These are phyloP conservation scores for Eonycteris spelaea DNA, from an alignment of 2,113 vertebrate species.

Conservation along the genomic window DNA sequence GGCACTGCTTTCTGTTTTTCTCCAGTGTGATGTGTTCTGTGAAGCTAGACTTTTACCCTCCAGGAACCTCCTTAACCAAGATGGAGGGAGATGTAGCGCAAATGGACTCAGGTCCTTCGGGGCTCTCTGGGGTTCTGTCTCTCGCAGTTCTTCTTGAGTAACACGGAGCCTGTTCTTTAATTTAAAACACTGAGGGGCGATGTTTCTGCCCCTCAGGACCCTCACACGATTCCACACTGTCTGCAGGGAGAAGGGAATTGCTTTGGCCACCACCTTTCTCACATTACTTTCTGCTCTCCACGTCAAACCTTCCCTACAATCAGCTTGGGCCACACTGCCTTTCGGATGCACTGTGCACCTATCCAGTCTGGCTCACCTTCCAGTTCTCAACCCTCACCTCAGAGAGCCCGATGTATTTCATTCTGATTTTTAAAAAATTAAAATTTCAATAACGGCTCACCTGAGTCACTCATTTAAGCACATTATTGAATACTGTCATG, in stretches of 20 bases:
- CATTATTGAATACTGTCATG: not conserved
- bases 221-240: accelerated
- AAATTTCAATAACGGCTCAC: not conserved
- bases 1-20: not conserved
- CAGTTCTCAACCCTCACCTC: too few relatives aligned
- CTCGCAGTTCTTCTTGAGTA: not conserved
- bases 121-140: not conserved
- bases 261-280: not conserved
- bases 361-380: not conserved
- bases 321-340: not conserved
- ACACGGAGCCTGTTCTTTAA: not conserved
- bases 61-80: not conserved
- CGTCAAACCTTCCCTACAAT: not conserved
- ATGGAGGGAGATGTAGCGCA: too few relatives aligned
- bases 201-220: not conserved
- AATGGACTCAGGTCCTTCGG: not conserved
- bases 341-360: not conserved
- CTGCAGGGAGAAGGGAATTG: not conserved
- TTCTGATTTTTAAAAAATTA: not conserved
- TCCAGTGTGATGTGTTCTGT: not conserved
- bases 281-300: not conserved
- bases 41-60: not conserved
- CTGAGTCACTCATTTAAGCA: not conserved
- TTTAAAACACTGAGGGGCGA: not conserved
- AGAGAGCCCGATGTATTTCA: not conserved